These are phyloP conservation scores for Daboia siamensis DNA, from an alignment of 2,113 vertebrate species.

Conservation along the genomic window DNA sequence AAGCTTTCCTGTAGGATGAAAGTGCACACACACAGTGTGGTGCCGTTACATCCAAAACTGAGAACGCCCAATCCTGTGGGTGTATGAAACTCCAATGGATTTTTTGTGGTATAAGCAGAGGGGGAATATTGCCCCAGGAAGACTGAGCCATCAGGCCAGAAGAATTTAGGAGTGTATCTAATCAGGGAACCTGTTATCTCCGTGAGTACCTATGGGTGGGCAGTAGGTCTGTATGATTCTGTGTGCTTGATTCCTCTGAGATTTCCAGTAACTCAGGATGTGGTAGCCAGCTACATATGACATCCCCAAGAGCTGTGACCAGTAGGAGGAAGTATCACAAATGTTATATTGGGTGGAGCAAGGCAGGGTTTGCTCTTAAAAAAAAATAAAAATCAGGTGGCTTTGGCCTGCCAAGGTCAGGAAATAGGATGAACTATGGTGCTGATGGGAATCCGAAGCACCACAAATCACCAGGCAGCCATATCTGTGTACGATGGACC, in stretches of 20 bases:
- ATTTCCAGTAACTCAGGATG: background rate
- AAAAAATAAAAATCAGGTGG: background rate
- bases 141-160: background rate
- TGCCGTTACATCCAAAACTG: background rate
- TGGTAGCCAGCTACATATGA: background rate
- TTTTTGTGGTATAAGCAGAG: background rate
- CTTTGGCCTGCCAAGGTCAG: too few relatives aligned
- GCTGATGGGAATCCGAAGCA: background rate
- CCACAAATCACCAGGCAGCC: background rate
- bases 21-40: background rate
- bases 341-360: background rate
- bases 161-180: background rate
- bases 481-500: background rate
- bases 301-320: background rate
- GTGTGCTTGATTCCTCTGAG: background rate
- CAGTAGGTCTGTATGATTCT: background rate
- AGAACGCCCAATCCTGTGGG: background rate
- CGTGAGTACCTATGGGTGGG: background rate
- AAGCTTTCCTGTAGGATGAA: background rate
- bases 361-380: background rate
- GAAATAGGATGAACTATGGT: background rate
- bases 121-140: background rate
- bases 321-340: background rate
- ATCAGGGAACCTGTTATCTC: background rate
- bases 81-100: background rate